A percentile compares a stretch with the other conserved stretches of the same genome.
Evolutionary conservation across 2,797 vertebrate species (phyloP).

Genomic region (Pyrrhura leucotis): DNA sequence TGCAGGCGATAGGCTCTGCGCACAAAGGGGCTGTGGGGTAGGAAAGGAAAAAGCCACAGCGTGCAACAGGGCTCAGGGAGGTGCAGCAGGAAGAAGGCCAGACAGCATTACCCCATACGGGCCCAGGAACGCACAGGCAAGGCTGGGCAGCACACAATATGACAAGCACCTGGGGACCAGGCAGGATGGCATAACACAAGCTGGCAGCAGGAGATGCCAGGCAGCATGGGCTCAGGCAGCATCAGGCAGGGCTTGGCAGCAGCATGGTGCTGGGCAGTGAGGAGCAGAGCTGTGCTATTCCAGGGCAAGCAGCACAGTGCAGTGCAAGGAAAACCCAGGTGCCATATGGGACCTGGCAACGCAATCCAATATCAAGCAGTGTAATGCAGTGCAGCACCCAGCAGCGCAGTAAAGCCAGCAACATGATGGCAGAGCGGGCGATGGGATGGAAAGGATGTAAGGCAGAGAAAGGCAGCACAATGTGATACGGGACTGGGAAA

Average conservation of each 20-base stretch:
- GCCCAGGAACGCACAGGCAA: fast-evolving
- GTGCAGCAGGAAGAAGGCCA: neutral
- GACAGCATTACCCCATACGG: neutral
- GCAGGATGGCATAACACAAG: fast-evolving
- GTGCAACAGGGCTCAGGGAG: neutral
- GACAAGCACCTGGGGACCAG: neutral
- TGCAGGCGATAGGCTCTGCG: fast-evolving
- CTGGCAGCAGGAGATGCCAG: neutral
- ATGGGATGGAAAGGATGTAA: fast-evolving
- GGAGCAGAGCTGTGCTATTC: neutral
- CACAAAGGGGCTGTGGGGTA: fast-evolving
- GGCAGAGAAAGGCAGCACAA: neutral
- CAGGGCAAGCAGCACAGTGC: neutral
- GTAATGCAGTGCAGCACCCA: fast-evolving
- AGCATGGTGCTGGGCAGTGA: fast-evolving
- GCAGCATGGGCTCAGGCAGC: neutral
- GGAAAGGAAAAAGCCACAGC: neutral
- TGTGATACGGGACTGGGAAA: fast-evolving
- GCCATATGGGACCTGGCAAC: neutral
- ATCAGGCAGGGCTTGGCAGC: neutral
- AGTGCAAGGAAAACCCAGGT: neutral
- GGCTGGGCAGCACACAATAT: fast-evolving
- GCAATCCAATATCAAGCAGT: neutral
- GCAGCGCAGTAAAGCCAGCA: neutral
- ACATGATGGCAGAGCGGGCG: fast-evolving